phyloP scores from a whole-genome alignment of 2,113 vertebrate genomes.

The Brachionichthys hirsutus region DNA sequence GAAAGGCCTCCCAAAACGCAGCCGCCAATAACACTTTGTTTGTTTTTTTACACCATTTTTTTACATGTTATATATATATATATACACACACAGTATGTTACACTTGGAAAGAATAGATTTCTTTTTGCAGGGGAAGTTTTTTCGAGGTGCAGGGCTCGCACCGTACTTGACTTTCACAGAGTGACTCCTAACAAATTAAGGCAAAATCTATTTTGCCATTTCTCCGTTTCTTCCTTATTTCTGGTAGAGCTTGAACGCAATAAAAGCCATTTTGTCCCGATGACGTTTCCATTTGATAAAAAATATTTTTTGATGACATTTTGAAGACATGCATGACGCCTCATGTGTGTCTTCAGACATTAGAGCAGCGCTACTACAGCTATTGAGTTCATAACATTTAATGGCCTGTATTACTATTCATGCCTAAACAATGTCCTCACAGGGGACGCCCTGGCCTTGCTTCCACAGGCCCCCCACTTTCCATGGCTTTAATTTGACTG shows the following conservation, averaged over 20 bases:
- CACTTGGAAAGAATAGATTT: constrained; percentile 15
- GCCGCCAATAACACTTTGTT: constrained; percentile 39
- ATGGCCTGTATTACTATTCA: constrained; percentile 65
- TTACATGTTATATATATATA: constrained; percentile 6
- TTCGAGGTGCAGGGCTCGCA: not conserved
- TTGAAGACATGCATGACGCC: too few species aligned
- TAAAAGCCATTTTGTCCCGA: constrained; percentile 5
- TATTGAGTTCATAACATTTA: constrained; percentile 71
- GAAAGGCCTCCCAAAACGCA: constrained; percentile 34
- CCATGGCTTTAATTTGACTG: constrained; percentile 30
- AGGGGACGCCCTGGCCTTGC: constrained; percentile 48
- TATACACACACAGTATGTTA: constrained; percentile 23
- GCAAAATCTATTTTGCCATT: constrained; percentile 26
- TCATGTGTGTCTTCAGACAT: constrained; percentile 55
- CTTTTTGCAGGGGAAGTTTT: constrained; percentile 1
- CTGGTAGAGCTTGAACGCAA: constrained; percentile 9
- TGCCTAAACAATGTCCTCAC: constrained; percentile 64
- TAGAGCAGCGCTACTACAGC: constrained; percentile 59
- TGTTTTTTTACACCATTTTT: constrained; percentile 26
- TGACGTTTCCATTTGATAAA: constrained; percentile 20
- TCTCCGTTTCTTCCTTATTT: constrained; percentile 14
- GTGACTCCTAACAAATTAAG: constrained; percentile 13
- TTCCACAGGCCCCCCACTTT: constrained; percentile 39
- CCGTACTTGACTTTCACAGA: constrained; percentile 1
- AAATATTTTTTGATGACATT: too few species aligned